Evolutionary conservation across 2,888 invertebrate genomes (phyloP), one percentile per base, ranked within the genome.

Genomic region (Hartigia nigra): DNA sequence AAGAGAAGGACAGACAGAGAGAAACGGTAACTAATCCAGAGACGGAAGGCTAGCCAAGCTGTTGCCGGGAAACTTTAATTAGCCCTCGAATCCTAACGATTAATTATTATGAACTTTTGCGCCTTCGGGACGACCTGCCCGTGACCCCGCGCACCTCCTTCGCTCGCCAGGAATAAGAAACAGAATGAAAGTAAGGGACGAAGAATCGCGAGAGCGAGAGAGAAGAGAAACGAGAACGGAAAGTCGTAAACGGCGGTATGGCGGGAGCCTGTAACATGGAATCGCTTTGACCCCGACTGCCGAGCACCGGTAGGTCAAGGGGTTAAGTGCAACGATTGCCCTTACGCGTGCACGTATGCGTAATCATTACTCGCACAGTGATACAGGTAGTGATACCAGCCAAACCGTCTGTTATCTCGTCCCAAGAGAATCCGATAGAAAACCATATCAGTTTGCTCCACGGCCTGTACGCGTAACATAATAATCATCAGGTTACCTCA

Each of bases 1-100:
- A 23, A 31, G 39, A 55, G 72, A 72, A 32, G 34, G 72, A 72
- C 4, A 31, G 31, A 12, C 1, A 31, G 72, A 72, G 72, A 72
- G 72, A 72, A 72, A 32, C 12, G 34, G 9, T 31, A 32, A 32
- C 12, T 32, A 32, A 32, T 72, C 5, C 34, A 0, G 12, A 72
- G 31, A 72, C 31, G 12, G 14, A 72, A 72, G 72, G 14, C 72
- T 31, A 4, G 72, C 31, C 72, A 32, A 72, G 72, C 72, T 72
- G 72, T 72, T 72, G 31, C 72, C 12, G 12, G 31, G 31, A 72
- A 69, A 86, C 83, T 86, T 86, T 86, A 86, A 86, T 86, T 86
- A 85, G 85, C 83, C 85, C 85, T 84, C 84, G 85, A 85, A 82
- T 84, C 86, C 83, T 77, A 82, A 81, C 85, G 84, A 86, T 83